Evolutionary conservation across 1,140 invertebrate species (phyloP).

Genomic region (Drosophila elegans): DNA sequence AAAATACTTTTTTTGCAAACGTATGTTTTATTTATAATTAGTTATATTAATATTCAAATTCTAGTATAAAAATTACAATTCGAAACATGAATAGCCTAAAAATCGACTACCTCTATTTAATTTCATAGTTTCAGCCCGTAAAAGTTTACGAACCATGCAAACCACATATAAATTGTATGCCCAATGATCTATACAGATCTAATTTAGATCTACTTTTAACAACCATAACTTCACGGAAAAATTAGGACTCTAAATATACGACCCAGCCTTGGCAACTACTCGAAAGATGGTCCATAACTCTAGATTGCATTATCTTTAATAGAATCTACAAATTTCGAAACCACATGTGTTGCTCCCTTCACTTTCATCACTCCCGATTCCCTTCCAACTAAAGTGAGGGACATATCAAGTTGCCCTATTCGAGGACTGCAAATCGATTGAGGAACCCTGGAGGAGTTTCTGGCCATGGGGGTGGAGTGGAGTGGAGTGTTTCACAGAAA

Average conservation of each 20-base stretch:
- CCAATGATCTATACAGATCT: slow-evolving; percentile 13
- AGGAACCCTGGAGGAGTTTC: slow-evolving; percentile 15
- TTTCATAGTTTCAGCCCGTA: not conserved
- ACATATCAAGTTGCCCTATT: slow-evolving; percentile 35
- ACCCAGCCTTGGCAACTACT: not conserved
- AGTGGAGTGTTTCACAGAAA: slow-evolving; percentile 64
- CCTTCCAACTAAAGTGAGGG: not conserved
- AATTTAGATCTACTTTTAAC: slow-evolving; percentile 7
- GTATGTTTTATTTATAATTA: no score
- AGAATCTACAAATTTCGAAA: slow-evolving; percentile 18
- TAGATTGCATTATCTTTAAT: slow-evolving; percentile 17
- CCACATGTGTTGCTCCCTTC: slow-evolving; percentile 21
- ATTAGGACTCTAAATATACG: slow-evolving; percentile 10
- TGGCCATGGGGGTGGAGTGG: slow-evolving; percentile 7
- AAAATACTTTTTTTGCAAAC: no score
- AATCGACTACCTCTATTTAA: not conserved
- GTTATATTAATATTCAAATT: no score
- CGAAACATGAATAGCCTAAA: no score
- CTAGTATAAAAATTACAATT: no score
- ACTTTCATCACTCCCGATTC: not conserved
- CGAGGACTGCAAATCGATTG: slow-evolving; percentile 44
- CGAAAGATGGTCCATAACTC: slow-evolving; percentile 22
- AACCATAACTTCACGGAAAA: slow-evolving; percentile 22
- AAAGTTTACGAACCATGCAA: slow-evolving; percentile 12
- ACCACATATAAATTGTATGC: not conserved